Evolutionary conservation across 2,797 vertebrate genomes (phyloP), one percentile per base, ranked within the genome.

Genomic region (Anas bahamensis): DNA sequence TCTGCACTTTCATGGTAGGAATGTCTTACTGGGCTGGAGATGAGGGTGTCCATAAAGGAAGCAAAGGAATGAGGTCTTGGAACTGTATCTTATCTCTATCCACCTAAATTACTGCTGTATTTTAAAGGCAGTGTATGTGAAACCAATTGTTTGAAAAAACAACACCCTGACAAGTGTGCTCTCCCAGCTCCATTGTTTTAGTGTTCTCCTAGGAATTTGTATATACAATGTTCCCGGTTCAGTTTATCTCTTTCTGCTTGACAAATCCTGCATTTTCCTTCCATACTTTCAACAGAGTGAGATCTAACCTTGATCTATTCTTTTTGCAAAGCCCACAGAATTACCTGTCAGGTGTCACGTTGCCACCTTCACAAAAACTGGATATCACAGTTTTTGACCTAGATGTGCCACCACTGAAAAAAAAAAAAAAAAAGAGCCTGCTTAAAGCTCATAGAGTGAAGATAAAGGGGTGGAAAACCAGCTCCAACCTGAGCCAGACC

Each of bases 281-380:
- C 77, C 1, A 2, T 82, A 53, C 68, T 88, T 88, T 80, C 50
- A 87, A 86, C 5, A 3, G 57, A 74, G 55, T 46, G 70, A 83
- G 76, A 89, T 63, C 79, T 94, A 96, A 87, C 79, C 86, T 92
- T 91, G 69, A 89, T 91, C 70, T 90, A 91, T 93, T 44, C 70
- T 90, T 94, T 93, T 41, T 78, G 78, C 70, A 83, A 59, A 85
- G 63, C 17, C 13, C 74, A 80, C 44, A 65, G 84, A 82, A 55
- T 79, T 56, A 26, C 70, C 6, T n/a, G n/a, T 76, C 5, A 7
- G 48, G 52, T 92, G 89, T 81, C 70, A 82, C 23, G 5, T 72
- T 95, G 59, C 89, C 87, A 93, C 74, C 56, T 87, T 94, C 86
- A 37, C 48, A 63, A 46, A 29, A 79, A 55, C 41, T 31, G 37